Base-by-base conservation (phyloP, 2,888 invertebrate genomes). In the Calameuta pallipes region DNA sequence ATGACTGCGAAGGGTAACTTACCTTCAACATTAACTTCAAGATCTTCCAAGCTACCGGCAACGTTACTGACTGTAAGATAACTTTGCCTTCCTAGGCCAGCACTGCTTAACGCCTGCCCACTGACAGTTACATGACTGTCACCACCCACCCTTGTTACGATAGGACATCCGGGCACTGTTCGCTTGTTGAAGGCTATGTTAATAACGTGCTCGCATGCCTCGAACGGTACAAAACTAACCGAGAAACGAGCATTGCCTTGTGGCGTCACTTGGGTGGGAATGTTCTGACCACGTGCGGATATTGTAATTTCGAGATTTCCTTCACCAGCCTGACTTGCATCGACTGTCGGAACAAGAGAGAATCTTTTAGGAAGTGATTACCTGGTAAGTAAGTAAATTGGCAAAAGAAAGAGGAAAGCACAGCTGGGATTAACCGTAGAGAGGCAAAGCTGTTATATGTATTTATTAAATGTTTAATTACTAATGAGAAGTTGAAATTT, bases 111-210 rank as follows among this genome's bases (percentile, higher is more conserved):
- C 80, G 94, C 94, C 85, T 94, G 93, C 73, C 95, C 95, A 85
- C 93, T 93, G 74, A 94, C 94, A 76, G 93, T 93, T 79, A 94
- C 93, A 84, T 93, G 93, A 81, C 92, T 92, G 85, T 93, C 92
- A 84, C 94, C 94, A 80, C 93, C 93, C 69, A 98, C 96, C 87
- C 95, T 94, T 70, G 98, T 97, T 83, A 96, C 94, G 83, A 98
- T 96, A n/a, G 98, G 98, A 90, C 98, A 98, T 80, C 98, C 98
- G 76, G 95, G 95, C 34, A 96, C 95, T 75, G 95, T 93, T 91
- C 96, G 95, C 92, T 98, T 98, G 92, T 99, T 99, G 92, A 99
- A 99, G 80, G 98, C 98, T 81, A 99, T 98, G 93, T 98, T 98
- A 86, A 99, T 97, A 80, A 97, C 95, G 92, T 99, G 99, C 91